These are phyloP conservation scores for Ferdinandea cuprea DNA, from an alignment of 2,888 invertebrate species.

Conservation along the genomic window DNA sequence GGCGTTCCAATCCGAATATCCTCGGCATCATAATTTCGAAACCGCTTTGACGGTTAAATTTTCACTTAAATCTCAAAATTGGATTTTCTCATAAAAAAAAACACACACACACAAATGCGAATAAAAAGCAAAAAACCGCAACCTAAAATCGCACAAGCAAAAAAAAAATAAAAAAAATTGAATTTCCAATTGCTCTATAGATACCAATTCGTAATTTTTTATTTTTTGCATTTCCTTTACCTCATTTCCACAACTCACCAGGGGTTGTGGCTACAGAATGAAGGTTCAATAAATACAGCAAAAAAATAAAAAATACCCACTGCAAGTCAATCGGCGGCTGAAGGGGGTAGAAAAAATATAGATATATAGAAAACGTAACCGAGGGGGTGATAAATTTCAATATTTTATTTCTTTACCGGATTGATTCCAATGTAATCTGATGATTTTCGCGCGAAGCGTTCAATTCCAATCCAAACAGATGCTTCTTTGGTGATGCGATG, in stretches of 20 bases:
- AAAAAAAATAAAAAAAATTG: constrained; percentile 50
- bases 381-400: constrained; percentile 59
- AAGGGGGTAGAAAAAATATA: background rate
- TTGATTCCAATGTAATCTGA: constrained; percentile 58
- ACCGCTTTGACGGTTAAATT: constrained; percentile 56
- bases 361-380: background rate
- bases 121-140: constrained; percentile 55
- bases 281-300: background rate
- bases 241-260: background rate
- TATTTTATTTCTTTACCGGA: constrained; percentile 42
- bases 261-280: background rate
- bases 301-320: background rate
- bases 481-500: constrained; percentile 1
- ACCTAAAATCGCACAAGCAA: constrained; percentile 32
- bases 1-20: constrained; percentile 16
- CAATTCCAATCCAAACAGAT: constrained; percentile 47
- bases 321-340: constrained; percentile 36
- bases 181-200: constrained; percentile 61
- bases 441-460: constrained; percentile 31
- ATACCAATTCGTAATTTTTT: constrained; percentile 10
- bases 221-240: background rate
- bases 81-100: constrained; percentile 42
- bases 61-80: constrained; percentile 68
- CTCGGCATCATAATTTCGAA: constrained; percentile 45
- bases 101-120: background rate